A percentile compares a stretch with the other conserved stretches of the same genome.
These are phyloP conservation scores for Eumeta japonica DNA, from an alignment of 1,140 invertebrate genomes.

Conservation along the genomic window DNA sequence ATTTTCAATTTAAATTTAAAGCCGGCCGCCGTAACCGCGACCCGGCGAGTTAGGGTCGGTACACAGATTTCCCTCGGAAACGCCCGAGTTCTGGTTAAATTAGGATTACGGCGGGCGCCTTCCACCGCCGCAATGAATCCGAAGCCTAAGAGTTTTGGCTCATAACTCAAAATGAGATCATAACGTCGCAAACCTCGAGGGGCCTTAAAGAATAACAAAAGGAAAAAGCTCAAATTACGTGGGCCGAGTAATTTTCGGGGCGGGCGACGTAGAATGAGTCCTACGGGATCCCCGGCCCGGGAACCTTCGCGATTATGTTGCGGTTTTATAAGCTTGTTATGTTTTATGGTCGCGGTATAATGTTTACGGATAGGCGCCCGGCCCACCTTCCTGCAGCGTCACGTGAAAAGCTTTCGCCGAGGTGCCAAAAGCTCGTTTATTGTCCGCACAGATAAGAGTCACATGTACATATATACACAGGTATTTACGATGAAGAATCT, in stretches of 20 bases:
- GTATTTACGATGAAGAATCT: background rate
- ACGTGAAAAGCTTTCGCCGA: too few relatives aligned
- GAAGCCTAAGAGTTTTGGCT: constrained; percentile 41
- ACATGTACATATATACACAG: background rate
- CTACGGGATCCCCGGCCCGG: constrained; percentile 24
- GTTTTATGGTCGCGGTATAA: constrained; percentile 43
- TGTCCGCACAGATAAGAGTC: background rate
- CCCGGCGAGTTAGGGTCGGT: too few relatives aligned
- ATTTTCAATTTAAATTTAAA: too few relatives aligned
- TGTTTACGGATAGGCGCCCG: constrained; percentile 38
- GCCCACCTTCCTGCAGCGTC: too few relatives aligned
- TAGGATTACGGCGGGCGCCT: too few relatives aligned
- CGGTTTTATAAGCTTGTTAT: constrained; percentile 51
- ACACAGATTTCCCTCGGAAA: too few relatives aligned
- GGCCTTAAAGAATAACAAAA: constrained; percentile 49
- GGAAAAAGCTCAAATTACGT: constrained; percentile 48
- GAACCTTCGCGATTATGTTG: constrained; percentile 40
- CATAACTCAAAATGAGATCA: constrained; percentile 54
- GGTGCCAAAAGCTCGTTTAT: too few relatives aligned
- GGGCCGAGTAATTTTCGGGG: constrained; percentile 48
- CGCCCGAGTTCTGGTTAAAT: too few relatives aligned
- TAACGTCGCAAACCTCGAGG: constrained; percentile 45
- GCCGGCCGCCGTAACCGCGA: too few relatives aligned
- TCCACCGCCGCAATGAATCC: constrained; percentile 41
- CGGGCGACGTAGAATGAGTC: constrained; percentile 37